Conservation (phyloP, 2,888 invertebrate genomes). For the Calliphora vomitoria region DNA sequence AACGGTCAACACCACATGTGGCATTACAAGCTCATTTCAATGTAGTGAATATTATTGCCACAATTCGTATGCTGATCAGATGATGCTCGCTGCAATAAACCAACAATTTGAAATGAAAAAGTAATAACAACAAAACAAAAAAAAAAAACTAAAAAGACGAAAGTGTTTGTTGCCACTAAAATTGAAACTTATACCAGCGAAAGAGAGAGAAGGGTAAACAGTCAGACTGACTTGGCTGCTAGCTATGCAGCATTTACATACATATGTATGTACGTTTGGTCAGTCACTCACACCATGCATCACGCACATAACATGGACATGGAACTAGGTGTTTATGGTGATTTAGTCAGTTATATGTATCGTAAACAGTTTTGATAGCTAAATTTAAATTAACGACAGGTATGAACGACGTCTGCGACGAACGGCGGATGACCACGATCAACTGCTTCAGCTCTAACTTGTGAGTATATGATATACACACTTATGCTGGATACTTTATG, state of each 20-base stretch:
- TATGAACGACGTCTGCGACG: constrained; percentile 72
- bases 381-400: constrained; percentile 84
- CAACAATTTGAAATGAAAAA: neutral
- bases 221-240: neutral
- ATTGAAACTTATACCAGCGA: neutral
- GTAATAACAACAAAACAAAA: too few relatives aligned
- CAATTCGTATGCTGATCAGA: constrained; percentile 60
- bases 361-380: constrained; percentile 85
- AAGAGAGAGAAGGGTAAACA: constrained; percentile 6
- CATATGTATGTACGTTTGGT: neutral
- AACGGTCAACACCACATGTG: constrained; percentile 71
- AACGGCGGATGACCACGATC: neutral
- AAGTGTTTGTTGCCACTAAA: constrained; percentile 49
- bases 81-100: constrained; percentile 17
- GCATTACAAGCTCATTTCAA: constrained; percentile 71
- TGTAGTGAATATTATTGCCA: constrained; percentile 63
- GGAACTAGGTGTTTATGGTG: constrained; percentile 84
- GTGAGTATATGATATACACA: constrained; percentile 62
- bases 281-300: constrained; percentile 47
- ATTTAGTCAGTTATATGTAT: constrained; percentile 84
- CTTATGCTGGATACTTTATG: constrained; percentile 55
- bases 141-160: constrained; percentile 18
- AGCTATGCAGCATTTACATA: too few relatives aligned
- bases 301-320: constrained; percentile 73
- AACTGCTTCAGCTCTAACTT: constrained; percentile 22